These are phyloP conservation scores for Phortica magna DNA, from an alignment of 2,888 invertebrate genomes.

Conservation along the genomic window DNA sequence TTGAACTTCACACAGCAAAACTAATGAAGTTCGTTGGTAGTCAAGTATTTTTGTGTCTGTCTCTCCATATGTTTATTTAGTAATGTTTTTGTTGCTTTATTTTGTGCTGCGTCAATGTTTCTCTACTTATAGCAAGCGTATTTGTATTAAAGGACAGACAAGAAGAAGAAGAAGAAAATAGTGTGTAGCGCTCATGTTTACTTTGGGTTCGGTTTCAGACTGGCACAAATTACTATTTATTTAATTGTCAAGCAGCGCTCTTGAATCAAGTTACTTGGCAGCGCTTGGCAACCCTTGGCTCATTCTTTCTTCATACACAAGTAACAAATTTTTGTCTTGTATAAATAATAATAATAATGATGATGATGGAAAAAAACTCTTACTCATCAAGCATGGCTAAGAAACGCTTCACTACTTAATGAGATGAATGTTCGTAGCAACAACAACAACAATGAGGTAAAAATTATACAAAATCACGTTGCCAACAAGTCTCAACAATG, in stretches of 20 bases:
- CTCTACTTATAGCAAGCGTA: not conserved
- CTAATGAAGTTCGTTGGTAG: no score
- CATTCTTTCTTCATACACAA: constrained; percentile 50
- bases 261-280: constrained; percentile 42
- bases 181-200: not conserved
- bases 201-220: constrained; percentile 39
- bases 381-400: constrained; percentile 28
- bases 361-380: constrained; percentile 14
- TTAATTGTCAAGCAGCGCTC: constrained; percentile 66
- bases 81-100: constrained; percentile 52
- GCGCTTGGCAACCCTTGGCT: constrained; percentile 42
- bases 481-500: constrained; percentile 73
- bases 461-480: constrained; percentile 66
- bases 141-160: not conserved
- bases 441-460: not conserved
- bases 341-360: constrained; percentile 1
- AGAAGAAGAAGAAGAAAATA: no score
- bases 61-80: constrained; percentile 64
- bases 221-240: constrained; percentile 52
- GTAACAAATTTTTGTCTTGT: constrained; percentile 63
- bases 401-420: not conserved
- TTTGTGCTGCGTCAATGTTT: constrained; percentile 1
- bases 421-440: constrained; percentile 35
- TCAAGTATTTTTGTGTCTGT: not conserved
- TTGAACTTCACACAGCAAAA: no score